These are phyloP conservation scores for Phaethon lepturus DNA, from an alignment of 2,113 vertebrate genomes.

Conservation along the genomic window DNA sequence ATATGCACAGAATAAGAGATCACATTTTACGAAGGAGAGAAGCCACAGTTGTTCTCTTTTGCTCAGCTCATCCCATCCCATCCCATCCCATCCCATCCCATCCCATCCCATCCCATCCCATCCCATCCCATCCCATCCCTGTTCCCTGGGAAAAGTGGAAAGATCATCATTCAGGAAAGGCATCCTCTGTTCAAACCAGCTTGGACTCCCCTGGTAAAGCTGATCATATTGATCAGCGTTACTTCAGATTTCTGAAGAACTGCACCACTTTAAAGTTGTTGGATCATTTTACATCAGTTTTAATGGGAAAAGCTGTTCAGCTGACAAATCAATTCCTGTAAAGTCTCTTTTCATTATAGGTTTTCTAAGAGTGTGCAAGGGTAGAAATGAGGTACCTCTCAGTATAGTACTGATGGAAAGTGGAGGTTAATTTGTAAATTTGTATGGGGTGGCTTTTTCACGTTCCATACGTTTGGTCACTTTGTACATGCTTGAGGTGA, in stretches of 20 bases:
- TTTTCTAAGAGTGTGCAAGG: background rate
- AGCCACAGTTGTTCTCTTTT: accelerated
- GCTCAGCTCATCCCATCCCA: background rate
- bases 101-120: background rate
- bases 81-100: too few species aligned
- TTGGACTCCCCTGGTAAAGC: background rate
- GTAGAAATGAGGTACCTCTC: background rate
- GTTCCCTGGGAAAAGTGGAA: background rate
- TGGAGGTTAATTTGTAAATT: background rate
- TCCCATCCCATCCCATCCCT: background rate
- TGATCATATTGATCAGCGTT: background rate
- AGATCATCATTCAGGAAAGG: background rate
- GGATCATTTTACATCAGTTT: background rate
- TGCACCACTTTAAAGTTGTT: background rate
- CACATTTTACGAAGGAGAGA: background rate
- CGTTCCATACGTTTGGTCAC: background rate
- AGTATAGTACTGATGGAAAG: background rate
- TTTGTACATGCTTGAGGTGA: background rate
- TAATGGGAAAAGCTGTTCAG: background rate
- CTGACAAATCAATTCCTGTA: background rate
- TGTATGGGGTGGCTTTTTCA: background rate
- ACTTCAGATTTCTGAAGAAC: background rate
- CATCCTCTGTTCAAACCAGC: background rate
- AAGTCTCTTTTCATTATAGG: background rate
- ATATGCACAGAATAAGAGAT: background rate